These are phyloP conservation scores for Drosophila melanica DNA, from an alignment of 1,140 invertebrate genomes.

Conservation along the genomic window DNA sequence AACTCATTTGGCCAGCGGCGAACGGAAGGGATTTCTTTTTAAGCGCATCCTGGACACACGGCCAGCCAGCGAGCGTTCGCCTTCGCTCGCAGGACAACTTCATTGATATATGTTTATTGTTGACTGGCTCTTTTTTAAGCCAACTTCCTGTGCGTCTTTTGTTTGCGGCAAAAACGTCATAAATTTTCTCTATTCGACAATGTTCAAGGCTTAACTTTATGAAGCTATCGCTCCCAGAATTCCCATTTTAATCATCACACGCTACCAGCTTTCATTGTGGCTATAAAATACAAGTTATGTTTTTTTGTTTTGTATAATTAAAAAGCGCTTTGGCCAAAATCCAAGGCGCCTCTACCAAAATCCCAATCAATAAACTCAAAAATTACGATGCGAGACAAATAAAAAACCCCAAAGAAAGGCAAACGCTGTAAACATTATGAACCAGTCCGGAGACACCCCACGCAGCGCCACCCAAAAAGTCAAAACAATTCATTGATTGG, in stretches of 20 bases:
- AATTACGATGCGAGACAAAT: constrained; percentile 38
- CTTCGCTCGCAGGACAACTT: constrained; percentile 48
- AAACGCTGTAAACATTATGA: constrained; percentile 57
- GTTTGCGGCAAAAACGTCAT: constrained; percentile 27
- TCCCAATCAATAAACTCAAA: constrained; percentile 42
- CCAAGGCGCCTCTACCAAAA: constrained; percentile 11
- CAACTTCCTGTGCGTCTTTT: constrained; percentile 63
- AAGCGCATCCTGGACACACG: constrained; percentile 77
- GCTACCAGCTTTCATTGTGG: constrained; percentile 31
- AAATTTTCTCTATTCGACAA: constrained; percentile 22
- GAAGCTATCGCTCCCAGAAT: constrained; percentile 20
- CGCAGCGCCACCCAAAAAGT: constrained; percentile 64
- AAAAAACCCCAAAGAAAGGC: constrained; percentile 48
- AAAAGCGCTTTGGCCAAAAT: constrained; percentile 38
- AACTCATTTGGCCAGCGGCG: constrained; percentile 72
- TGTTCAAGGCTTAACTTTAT: constrained; percentile 3
- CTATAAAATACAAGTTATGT: constrained; percentile 24
- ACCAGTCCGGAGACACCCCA: constrained; percentile 51
- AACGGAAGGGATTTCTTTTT: constrained; percentile 79
- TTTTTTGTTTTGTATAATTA: constrained; percentile 36
- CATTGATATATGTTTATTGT: constrained; percentile 68
- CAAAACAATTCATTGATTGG: constrained; percentile 57
- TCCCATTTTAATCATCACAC: constrained; percentile 33
- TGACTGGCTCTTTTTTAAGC: constrained; percentile 39
- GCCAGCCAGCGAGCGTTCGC: constrained; percentile 28